A percentile compares a stretch with the other conserved stretches of the same genome.
phyloP scores from a whole-genome alignment of 2,888 invertebrate species.

The Erebia palarica region DNA sequence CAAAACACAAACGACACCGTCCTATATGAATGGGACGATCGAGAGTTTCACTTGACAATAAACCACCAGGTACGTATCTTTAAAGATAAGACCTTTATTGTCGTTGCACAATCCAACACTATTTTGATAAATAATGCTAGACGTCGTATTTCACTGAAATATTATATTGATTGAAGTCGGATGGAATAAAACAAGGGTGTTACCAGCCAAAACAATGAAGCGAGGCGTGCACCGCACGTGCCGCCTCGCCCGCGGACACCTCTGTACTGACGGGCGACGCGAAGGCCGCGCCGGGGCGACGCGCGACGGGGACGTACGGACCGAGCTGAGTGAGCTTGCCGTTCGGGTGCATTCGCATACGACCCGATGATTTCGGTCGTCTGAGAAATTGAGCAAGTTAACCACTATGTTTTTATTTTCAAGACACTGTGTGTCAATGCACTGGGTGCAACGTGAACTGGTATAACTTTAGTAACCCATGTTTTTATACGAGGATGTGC shows the following conservation, averaged over 20 bases:
- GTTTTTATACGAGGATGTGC: neutral
- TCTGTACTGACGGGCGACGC: conserved; percentile 59
- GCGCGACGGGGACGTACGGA: conserved; percentile 41
- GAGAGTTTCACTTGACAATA: conserved; percentile 79
- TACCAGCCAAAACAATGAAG: conserved; percentile 71
- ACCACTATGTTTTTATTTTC: conserved; percentile 63
- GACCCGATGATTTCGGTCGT: conserved; percentile 62
- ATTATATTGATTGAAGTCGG: conserved; percentile 72
- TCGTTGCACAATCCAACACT: conserved; percentile 53
- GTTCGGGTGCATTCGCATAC: conserved; percentile 68
- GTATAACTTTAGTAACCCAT: conserved; percentile 17
- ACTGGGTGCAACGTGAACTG: conserved; percentile 42
- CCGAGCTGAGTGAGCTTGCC: conserved; percentile 61
- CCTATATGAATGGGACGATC: conserved; percentile 65
- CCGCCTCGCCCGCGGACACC: conserved; percentile 80
- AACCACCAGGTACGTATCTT: conserved; percentile 57
- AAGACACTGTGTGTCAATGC: conserved; percentile 48
- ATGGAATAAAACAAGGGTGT: conserved; percentile 73
- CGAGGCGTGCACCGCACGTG: conserved; percentile 79
- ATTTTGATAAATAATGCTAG: conserved; percentile 54
- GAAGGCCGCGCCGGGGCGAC: conserved; percentile 38
- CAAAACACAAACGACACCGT: conserved; percentile 65
- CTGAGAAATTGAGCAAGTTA: conserved; percentile 51
- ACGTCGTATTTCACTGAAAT: conserved; percentile 61
- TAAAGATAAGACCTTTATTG: conserved; percentile 55